phyloP scores from a whole-genome alignment of 2,797 vertebrate species.

The Gila robusta region DNA sequence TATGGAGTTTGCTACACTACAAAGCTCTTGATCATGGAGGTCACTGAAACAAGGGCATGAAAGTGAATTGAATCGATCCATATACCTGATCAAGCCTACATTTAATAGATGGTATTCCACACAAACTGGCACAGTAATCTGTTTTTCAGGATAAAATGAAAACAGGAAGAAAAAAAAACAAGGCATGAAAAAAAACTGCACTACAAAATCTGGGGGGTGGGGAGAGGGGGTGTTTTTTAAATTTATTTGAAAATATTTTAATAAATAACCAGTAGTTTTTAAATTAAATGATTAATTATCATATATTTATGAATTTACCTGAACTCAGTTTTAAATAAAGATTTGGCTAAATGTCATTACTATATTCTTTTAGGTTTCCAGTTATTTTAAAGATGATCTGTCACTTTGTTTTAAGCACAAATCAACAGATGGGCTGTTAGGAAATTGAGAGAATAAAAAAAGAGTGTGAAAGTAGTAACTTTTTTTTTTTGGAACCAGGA shows the following conservation, averaged over 20 bases:
- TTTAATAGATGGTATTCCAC: slow-evolving; percentile 60
- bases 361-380: not conserved
- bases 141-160: slow-evolving; percentile 48
- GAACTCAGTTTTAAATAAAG: not conserved
- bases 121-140: slow-evolving; percentile 49
- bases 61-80: slow-evolving; percentile 59
- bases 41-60: slow-evolving; percentile 43
- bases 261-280: not conserved
- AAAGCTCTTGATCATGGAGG: slow-evolving; percentile 47
- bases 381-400: not conserved
- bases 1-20: slow-evolving; percentile 42
- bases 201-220: not conserved
- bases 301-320: not conserved
- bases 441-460: not conserved
- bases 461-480: not conserved
- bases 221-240: too few relatives aligned
- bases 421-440: not conserved
- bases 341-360: not conserved
- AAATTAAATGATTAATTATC: not conserved
- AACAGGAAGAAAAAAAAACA: not conserved
- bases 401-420: not conserved
- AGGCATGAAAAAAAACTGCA: slow-evolving; percentile 13
- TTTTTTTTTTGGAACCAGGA: not conserved
- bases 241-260: not conserved
- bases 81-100: slow-evolving; percentile 58